Evolutionary conservation across 2,797 vertebrate species (phyloP).

Genomic region (Eleutherodactylus coqui): DNA sequence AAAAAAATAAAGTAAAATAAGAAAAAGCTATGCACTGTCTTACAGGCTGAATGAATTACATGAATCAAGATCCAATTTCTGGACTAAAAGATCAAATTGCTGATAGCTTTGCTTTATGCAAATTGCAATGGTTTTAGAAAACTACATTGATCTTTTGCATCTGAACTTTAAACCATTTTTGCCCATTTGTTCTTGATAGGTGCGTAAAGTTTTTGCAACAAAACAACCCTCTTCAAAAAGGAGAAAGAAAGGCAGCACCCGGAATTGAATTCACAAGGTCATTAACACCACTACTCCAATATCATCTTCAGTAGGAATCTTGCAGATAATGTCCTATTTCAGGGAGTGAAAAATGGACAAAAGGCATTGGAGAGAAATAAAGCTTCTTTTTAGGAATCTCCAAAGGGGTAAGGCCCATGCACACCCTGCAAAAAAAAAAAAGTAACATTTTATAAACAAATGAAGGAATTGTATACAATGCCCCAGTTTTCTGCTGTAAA

Average conservation of each 20-base stretch:
- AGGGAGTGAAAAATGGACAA: conserved; percentile 30
- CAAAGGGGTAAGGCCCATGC: conserved; percentile 60
- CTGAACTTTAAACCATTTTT: not conserved
- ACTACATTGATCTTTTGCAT: not conserved
- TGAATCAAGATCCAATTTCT: not conserved
- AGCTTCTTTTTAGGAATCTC: conserved; percentile 58
- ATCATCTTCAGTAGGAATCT: conserved; percentile 41
- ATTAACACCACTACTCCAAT: not conserved
- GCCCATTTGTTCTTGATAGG: not conserved
- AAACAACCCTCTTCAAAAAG: conserved; percentile 2
- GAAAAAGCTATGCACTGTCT: not conserved
- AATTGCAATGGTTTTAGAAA: not conserved
- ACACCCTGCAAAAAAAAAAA: conserved; percentile 41
- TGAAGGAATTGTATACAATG: too few relatives aligned
- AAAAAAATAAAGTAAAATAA: not conserved
- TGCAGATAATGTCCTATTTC: conserved; percentile 38
- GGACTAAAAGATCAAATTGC: conserved; percentile 6
- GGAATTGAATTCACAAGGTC: conserved; percentile 23
- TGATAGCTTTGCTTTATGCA: not conserved
- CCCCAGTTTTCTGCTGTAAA: too few relatives aligned
- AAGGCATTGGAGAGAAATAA: conserved; percentile 40
- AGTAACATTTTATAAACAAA: not conserved
- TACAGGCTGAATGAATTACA: not conserved
- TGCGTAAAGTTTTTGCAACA: conserved; percentile 1
- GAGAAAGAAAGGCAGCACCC: conserved; percentile 49